Evolutionary conservation across 2,888 invertebrate species (phyloP).

Genomic region (Latheticus oryzae): DNA sequence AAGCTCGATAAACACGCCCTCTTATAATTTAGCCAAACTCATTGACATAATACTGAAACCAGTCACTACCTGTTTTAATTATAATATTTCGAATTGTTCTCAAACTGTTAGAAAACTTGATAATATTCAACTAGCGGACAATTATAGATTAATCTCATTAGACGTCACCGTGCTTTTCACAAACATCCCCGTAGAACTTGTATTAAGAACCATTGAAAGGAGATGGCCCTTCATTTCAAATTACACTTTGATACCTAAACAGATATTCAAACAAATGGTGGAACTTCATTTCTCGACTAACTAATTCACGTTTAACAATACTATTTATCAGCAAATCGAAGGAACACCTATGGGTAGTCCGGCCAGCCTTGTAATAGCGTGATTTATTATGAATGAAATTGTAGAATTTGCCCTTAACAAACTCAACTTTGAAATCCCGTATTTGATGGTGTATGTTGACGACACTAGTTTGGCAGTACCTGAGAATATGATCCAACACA

Average conservation of each 20-base stretch:
- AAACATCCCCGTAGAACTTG: slow-evolving; percentile 1
- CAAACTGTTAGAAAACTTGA: background rate
- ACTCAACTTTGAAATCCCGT: background rate
- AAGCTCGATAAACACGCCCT: background rate
- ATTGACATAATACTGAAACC: slow-evolving; percentile 1
- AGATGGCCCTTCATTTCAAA: background rate
- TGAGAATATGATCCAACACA: background rate
- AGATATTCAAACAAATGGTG: slow-evolving; percentile 1
- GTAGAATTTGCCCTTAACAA: slow-evolving; percentile 1
- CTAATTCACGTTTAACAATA: background rate
- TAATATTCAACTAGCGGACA: background rate
- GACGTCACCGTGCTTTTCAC: background rate
- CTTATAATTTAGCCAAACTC: slow-evolving; percentile 1
- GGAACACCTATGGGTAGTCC: background rate
- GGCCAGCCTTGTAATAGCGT: slow-evolving; percentile 1
- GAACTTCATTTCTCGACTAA: background rate
- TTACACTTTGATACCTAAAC: background rate
- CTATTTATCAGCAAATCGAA: background rate
- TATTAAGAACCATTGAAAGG: background rate
- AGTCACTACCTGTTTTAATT: slow-evolving; percentile 1
- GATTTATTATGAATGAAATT: background rate
- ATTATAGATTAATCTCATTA: background rate
- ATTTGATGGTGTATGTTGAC: background rate
- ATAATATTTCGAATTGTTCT: background rate
- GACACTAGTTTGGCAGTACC: slow-evolving; percentile 1